Evolutionary conservation across 2,888 invertebrate species (phyloP).

Genomic region (Idaea biselata): DNA sequence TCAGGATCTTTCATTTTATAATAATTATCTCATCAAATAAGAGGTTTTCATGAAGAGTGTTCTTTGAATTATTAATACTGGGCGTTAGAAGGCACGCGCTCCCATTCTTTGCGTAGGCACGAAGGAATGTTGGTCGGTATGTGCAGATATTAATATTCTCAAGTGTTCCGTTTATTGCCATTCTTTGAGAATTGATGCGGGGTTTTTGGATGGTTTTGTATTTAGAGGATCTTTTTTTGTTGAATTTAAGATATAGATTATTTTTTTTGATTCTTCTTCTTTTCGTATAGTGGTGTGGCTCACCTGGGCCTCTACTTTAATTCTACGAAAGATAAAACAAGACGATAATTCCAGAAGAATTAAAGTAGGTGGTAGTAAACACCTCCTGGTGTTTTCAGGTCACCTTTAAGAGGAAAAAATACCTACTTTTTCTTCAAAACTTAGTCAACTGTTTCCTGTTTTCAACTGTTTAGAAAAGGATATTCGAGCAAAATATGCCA

Average conservation of each 20-base stretch:
- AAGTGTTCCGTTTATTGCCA: conserved; percentile 9
- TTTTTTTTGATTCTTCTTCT: background rate
- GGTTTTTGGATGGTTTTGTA: conserved; percentile 2
- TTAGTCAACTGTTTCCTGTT: too few relatives aligned
- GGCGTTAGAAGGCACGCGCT: conserved; percentile 56
- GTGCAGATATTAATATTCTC: conserved; percentile 32
- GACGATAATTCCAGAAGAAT: too few relatives aligned
- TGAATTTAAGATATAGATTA: background rate
- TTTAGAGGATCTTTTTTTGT: background rate
- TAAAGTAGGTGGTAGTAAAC: too few relatives aligned
- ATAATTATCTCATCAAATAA: conserved; percentile 13
- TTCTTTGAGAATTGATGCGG: conserved; percentile 8
- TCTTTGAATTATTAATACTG: conserved; percentile 51
- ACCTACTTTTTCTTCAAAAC: too few relatives aligned
- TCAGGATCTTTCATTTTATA: background rate
- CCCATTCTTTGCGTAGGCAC: conserved; percentile 57
- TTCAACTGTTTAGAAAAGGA: too few relatives aligned
- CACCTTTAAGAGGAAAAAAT: too few relatives aligned
- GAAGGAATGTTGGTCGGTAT: conserved; percentile 28
- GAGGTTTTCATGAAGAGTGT: conserved; percentile 20
- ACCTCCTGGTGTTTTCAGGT: too few relatives aligned
- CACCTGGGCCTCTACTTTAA: too few relatives aligned
- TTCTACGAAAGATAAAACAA: too few relatives aligned
- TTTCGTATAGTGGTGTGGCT: too few relatives aligned
- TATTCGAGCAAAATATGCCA: too few relatives aligned